Base-by-base conservation (phyloP, 2,113 vertebrate species). In the Gulo gulo region DNA sequence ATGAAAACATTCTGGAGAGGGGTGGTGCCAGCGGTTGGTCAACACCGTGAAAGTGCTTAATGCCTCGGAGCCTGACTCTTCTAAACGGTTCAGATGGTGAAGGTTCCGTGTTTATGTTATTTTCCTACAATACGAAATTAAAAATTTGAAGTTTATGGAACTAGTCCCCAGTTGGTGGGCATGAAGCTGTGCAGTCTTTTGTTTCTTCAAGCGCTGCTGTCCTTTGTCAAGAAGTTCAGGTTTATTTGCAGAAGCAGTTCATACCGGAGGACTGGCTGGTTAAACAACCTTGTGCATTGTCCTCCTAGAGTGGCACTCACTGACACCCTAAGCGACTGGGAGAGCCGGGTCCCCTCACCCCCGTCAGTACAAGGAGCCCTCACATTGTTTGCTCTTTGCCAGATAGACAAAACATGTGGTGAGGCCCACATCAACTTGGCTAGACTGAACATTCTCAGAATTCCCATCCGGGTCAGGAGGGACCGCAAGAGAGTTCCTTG, bases 261-360 rank as follows among this genome's bases (percentile, higher is more conserved):
- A 11, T 29, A 8, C 2, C 1, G 3, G 39, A 8, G 24, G n/a
- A 50, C 4, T 4, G 12, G n/a, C 82, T 67, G 59, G 50, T 23
- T 20, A n/a, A 42, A 42, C 12, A 24, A 55, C 36, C 2, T 5
- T 4, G 1, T 10, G 12, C 1, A 0, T 26, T 57, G 55, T 57
- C 73, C 55, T 34, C 23, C 71, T 63, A 8, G n/a, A 36, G 23
- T 12, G 45, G 34, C 39, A 16, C 21, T 61, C 0, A 0, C 0
- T 39, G 71, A 65, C 12, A 5, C 6, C 13, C 79, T 36, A 57
- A 7, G 73, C 61, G 23, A 31, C 2, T 1, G 7, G 11, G 26
- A 18, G 2, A 34, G 36, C 45, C 31, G 4, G 31, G 14, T 7
- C 13, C 36, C 50, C 31, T 29, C 14, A 4, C 21, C 21, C 4